phyloP scores from a whole-genome alignment of 1,140 invertebrate genomes.

The Sinella curviseta region DNA sequence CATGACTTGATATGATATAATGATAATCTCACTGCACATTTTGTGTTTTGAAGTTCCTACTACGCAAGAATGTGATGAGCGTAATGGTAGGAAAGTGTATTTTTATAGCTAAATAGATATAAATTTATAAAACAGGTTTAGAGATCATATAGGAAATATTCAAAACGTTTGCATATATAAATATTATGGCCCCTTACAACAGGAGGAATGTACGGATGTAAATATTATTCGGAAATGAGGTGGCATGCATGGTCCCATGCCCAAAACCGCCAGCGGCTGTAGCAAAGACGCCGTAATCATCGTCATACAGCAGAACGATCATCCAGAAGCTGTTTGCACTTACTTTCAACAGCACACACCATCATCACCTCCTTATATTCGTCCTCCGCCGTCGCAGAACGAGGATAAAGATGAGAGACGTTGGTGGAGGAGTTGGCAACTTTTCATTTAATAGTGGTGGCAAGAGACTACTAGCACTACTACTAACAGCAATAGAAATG shows the following conservation, averaged over 20 bases:
- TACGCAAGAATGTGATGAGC: too few species aligned
- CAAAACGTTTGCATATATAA: too few species aligned
- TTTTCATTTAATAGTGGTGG: constrained; percentile 13
- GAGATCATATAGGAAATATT: too few species aligned
- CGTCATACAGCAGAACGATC: background rate
- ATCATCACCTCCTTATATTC: background rate
- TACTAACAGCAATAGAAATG: background rate
- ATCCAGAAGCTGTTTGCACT: constrained; percentile 10
- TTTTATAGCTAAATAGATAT: too few species aligned
- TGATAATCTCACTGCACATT: background rate
- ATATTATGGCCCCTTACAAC: too few species aligned
- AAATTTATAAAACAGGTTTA: too few species aligned
- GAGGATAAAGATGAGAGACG: background rate
- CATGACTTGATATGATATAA: background rate
- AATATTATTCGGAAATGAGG: background rate
- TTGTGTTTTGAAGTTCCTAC: background rate
- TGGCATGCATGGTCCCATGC: background rate
- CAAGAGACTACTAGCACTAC: background rate
- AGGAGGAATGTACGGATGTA: too few species aligned
- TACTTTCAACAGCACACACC: background rate
- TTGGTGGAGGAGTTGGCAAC: background rate
- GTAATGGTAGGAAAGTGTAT: background rate
- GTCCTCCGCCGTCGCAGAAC: background rate
- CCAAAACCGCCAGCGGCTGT: background rate
- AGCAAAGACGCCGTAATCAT: background rate